Base-by-base conservation (phyloP, 2,113 vertebrate genomes). In the Agelaius phoeniceus region DNA sequence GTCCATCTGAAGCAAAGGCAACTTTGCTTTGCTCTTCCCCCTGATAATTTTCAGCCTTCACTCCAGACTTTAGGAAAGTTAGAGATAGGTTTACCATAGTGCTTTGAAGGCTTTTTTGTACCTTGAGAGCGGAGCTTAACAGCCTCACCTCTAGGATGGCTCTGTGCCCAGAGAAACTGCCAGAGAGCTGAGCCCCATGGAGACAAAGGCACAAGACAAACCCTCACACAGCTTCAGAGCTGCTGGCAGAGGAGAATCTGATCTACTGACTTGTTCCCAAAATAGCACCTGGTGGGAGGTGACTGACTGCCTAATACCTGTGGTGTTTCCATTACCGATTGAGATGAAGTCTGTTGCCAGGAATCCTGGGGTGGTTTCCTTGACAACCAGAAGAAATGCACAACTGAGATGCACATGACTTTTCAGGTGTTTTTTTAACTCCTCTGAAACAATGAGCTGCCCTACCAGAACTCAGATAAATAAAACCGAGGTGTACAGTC, bases 241-340 rank as follows among this genome's bases (percentile, higher is more conserved):
- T 89, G 84, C 59, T 71, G 58, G 68, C 23, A 90, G 75, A 51
- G 35, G 65, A 89, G 77, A 95, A 91, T 85, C 88, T 93, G 75
- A 87, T 90, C 94, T 68, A 94, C 80, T 93, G 92, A 84, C 92
- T 95, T 55, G n/a, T 93, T 95, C 95, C 82, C 49, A 91, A 94
- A 97, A 96, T 96, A 96, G 95, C 80, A 94, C 43, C 44, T 24
- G 20, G 95, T 97, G 93, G 96, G 97, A 97, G 96, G 95, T 96
- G 95, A 95, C 91, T 95, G 94, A 96, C 95, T 97, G 87, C 91
- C 82, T 95, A 96, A 96, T 97, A 96, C 96, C 95, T 96, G 96
- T 97, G 90, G 94, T 93, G 95, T 93, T 96, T 86, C 97, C 89
- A 95, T 95, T 93, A 90, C 93, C 10, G 2, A 76, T 48, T 54